Conservation (phyloP, 2,888 invertebrate species). For the Drosophila subquinaria region DNA sequence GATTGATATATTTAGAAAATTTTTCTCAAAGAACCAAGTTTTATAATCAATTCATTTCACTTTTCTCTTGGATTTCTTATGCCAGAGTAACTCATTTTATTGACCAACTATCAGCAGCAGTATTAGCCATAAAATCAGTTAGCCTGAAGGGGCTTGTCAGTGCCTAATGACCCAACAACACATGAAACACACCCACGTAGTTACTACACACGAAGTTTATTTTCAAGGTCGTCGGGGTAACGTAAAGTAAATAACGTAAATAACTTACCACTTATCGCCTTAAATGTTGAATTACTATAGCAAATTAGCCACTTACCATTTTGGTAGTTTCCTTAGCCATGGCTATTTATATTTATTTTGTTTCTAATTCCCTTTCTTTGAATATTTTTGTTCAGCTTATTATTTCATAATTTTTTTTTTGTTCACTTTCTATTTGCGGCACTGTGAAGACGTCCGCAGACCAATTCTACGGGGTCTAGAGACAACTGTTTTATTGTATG, state of each 20-base stretch:
- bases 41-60: background rate
- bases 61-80: background rate
- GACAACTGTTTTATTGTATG: conserved; percentile 40
- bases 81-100: conserved; percentile 1
- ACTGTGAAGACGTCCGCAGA: conserved; percentile 13
- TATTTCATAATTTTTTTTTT: conserved; percentile 57
- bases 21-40: background rate
- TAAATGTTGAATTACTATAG: conserved; percentile 20
- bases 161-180: conserved; percentile 27
- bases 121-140: conserved; percentile 19
- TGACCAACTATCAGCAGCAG: background rate
- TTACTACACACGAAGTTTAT: background rate
- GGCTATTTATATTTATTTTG: conserved; percentile 15
- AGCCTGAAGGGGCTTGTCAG: conserved; percentile 29
- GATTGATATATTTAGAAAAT: background rate
- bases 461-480: conserved; percentile 28
- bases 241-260: conserved; percentile 17
- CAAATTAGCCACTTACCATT: conserved; percentile 61
- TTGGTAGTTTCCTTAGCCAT: conserved; percentile 75
- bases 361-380: conserved; percentile 10
- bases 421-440: conserved; percentile 50
- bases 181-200: conserved; percentile 8
- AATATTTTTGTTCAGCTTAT: conserved; percentile 11
- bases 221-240: conserved; percentile 39
- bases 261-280: conserved; percentile 10